These are phyloP conservation scores for Echinarachnius parma DNA, from an alignment of 53 echinoderm and acorn worm species.

Conservation along the genomic window DNA sequence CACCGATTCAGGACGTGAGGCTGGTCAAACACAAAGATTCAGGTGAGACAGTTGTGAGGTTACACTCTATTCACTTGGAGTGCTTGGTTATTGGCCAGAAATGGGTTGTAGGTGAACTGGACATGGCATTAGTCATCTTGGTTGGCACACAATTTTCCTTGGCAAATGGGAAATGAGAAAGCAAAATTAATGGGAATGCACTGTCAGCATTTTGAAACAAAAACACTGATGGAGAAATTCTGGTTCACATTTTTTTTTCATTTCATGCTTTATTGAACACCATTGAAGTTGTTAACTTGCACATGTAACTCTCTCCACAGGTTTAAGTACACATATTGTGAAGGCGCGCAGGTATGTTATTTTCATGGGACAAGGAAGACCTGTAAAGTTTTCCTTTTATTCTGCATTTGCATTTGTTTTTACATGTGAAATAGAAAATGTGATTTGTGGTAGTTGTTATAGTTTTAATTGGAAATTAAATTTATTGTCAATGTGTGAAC, in stretches of 20 bases:
- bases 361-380: too few species aligned
- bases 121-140: constrained; percentile 19
- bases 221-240: constrained; percentile 34
- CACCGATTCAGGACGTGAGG: constrained; percentile 85
- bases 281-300: too few species aligned
- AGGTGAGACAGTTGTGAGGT: constrained; percentile 59
- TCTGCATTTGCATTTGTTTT: too few species aligned
- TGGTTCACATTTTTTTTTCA: not conserved
- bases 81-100: not conserved
- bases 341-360: too few species aligned
- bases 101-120: constrained; percentile 3
- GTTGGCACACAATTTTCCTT: not conserved
- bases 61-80: not conserved
- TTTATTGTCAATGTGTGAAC: too few species aligned
- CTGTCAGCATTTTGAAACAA: constrained; percentile 6
- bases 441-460: too few species aligned
- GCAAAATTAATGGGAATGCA: not conserved
- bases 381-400: too few species aligned
- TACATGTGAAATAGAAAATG: too few species aligned
- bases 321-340: too few species aligned
- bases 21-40: constrained; percentile 86
- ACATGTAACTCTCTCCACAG: too few species aligned
- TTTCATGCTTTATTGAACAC: constrained; percentile 21
- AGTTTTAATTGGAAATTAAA: too few species aligned
- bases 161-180: not conserved